Base-by-base conservation (phyloP, 2,113 vertebrate genomes). In the Ophthalmolycus amberensis region DNA sequence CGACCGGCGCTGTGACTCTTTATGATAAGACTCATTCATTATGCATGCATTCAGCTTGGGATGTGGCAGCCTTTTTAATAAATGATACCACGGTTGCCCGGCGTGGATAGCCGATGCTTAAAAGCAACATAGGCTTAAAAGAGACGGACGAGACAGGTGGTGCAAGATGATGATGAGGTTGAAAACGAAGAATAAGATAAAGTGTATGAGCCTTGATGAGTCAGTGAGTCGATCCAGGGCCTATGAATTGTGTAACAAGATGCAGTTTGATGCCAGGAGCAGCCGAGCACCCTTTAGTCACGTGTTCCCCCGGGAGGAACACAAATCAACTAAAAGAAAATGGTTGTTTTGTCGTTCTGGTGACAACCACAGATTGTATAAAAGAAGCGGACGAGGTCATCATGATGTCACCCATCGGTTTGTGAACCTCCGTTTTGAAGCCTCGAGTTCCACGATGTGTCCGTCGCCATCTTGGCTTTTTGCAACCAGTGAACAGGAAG, bases 21-120 rank as follows among this genome's bases (percentile, higher is more conserved):
- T 83, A 84, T 1, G 34, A 88, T 84, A 87, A 81, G 58, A 83
- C 37, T 80, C 60, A 84, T 88, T 78, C 71, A 92, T 91, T 86
- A 89, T 88, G 68, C 79, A 86, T 70, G 75, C 25, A 48, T 60
- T 81, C 68, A 64, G 54, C 80, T 79, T 54, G 85, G 79, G 85
- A 88, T 81, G 71, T 77, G 68, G 46, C 80, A 84, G 77, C 46
- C 52, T 79, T 83, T 46, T 52, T 52, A 85, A 85, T 84, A 87
- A 88, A 88, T 83, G 15, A 85, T 82, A 70, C 15, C 46, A 42
- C 67, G 16, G 58, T 58, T 72, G 37, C 62, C 32, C 71, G 40
- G 72, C 29, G 73, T 14, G 64, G 56, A 79, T 29, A 83, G 62
- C 9, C 62, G 77, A 71, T 50, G 18, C 60, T 38, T 34, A 6